These are phyloP conservation scores for Crossocerus cetratus DNA, from an alignment of 2,888 invertebrate species.

Conservation along the genomic window DNA sequence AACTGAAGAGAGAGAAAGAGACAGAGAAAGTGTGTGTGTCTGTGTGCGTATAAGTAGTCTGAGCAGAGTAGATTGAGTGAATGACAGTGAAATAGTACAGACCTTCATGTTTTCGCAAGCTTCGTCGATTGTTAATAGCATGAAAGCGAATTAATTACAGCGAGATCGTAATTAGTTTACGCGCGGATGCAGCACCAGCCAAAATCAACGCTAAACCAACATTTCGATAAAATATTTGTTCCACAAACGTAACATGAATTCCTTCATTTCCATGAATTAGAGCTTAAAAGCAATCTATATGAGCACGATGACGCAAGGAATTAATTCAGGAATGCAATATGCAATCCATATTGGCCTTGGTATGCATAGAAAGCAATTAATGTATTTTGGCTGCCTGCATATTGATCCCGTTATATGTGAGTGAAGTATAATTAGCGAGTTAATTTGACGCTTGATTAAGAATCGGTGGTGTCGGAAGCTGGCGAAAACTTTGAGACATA, in stretches of 20 bases:
- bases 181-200: not conserved
- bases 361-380: too few relatives aligned
- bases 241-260: too few relatives aligned
- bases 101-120: constrained; percentile 69
- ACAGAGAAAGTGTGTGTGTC: constrained; percentile 36
- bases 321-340: too few relatives aligned
- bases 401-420: not conserved
- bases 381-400: too few relatives aligned
- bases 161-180: not conserved
- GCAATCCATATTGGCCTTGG: too few relatives aligned
- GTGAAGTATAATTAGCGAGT: constrained; percentile 14
- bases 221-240: too few relatives aligned
- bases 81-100: constrained; percentile 73
- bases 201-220: not conserved
- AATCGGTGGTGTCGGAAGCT: constrained; percentile 53
- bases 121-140: constrained; percentile 52
- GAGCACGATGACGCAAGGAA: too few relatives aligned
- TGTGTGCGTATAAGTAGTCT: constrained; percentile 32
- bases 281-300: too few relatives aligned
- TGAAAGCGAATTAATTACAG: constrained; percentile 9
- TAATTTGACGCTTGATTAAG: not conserved
- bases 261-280: too few relatives aligned
- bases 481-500: constrained; percentile 71
- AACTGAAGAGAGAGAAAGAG: constrained; percentile 6
- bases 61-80: constrained; percentile 65